Evolutionary conservation across 2,888 invertebrate species (phyloP).

Genomic region (Stenurella melanura): DNA sequence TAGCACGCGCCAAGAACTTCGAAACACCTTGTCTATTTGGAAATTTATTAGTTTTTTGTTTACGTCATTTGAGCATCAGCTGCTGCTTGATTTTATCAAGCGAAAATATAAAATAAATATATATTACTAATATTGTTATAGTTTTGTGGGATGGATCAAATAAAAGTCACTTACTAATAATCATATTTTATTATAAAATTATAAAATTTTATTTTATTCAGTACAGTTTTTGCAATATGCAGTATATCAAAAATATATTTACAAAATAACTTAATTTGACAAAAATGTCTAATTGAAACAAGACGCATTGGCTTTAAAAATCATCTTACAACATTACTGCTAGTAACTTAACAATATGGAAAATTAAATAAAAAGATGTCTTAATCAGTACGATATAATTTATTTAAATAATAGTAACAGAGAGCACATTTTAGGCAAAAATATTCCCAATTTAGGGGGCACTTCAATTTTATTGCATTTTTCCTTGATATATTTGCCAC

Average conservation of each 20-base stretch:
- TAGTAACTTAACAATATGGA: conserved; percentile 48
- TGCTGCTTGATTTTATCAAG: conserved; percentile 37
- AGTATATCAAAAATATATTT: conserved; percentile 57
- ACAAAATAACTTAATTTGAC: conserved; percentile 51
- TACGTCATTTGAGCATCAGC: conserved; percentile 49
- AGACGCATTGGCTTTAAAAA: conserved; percentile 29
- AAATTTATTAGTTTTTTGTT: conserved; percentile 60
- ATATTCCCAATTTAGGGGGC: conserved; percentile 17
- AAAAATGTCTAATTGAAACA: conserved; percentile 18
- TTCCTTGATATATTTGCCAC: conserved; percentile 16
- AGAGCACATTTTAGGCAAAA: conserved; percentile 48
- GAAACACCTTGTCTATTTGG: conserved; percentile 67
- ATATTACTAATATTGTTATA: background rate
- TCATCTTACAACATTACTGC: conserved; percentile 45
- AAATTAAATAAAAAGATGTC: conserved; percentile 32
- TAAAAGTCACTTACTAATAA: conserved; percentile 43
- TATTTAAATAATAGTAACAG: conserved; percentile 45
- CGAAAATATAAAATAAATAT: conserved; percentile 27
- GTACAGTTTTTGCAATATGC: conserved; percentile 52
- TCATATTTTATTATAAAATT: conserved; percentile 40
- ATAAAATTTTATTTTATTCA: conserved; percentile 46
- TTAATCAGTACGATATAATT: conserved; percentile 52
- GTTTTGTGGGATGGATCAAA: conserved; percentile 29
- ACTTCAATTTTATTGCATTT: conserved; percentile 43
- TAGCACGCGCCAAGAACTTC: conserved; percentile 66